Evolutionary conservation across 1,140 invertebrate species (phyloP), one percentile per base, ranked within the genome.

Genomic region (Trichonephila clavata): DNA sequence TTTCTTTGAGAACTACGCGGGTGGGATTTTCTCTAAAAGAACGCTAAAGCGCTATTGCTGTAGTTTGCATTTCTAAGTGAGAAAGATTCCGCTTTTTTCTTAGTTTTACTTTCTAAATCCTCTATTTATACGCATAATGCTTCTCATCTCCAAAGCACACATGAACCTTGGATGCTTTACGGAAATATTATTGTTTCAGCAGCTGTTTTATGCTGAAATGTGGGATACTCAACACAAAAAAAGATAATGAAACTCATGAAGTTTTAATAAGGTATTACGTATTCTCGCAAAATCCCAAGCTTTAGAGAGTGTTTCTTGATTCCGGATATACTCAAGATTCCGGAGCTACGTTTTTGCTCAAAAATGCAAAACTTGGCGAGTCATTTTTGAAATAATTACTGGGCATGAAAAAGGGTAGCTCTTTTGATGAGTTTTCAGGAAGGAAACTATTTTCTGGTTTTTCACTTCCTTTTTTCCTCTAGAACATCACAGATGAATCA

Each of bases 191-290:
- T 87, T 87, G 86, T 87, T 87, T 63, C 32, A 87, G 61, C 27
- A 87, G 59, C 61, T 87, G 86, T 87, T 87, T 87, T 87, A 87
- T 65, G 86, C 86, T 87, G 86, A 87, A 87, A 87, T 61, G 27
- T 87, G 86, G 86, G 81, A n/a, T 84, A 32, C 14, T 13, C 39
- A 84, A 39, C 21, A 14, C 50, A 32, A 71, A 77, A 24, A 89
- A 89, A 71, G 65, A 89, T 89, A 71, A 89, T 89, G 87, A 89
- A 89, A 77, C 39, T 71, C 87, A 89, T 89, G 87, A 89, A 89
- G 87, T 89, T 89, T 89, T 89, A 89, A 89, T 89, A 89, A 89
- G 87, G 87, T 89, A 89, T 89, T 89, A 89, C 87, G 65, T 77
- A 89, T 89, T 89, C 87, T 43, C 65, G 39, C 32, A 77, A 89